Conservation (phyloP, 1,140 invertebrate genomes). For the Caenorhabditis latens region DNA sequence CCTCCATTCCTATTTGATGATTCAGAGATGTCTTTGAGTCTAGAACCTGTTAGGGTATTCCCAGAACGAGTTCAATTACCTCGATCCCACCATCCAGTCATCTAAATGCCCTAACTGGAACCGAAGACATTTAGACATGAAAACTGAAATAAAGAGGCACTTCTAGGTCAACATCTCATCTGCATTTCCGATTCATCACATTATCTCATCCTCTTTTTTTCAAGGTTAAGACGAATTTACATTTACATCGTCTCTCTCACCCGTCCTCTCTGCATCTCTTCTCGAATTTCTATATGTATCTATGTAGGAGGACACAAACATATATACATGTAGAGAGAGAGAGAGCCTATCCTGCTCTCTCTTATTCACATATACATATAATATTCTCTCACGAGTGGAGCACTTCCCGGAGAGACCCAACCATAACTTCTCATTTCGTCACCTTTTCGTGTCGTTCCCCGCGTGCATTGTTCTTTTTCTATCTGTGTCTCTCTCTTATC, state of each 20-base stretch:
- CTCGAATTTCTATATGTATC: slow-evolving; percentile 14
- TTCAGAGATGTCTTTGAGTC: too few species aligned
- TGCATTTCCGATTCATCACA: slow-evolving; percentile 36
- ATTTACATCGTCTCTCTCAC: neutral
- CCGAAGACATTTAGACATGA: neutral
- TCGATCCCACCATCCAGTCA: neutral
- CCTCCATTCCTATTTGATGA: too few species aligned
- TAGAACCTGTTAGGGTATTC: too few species aligned
- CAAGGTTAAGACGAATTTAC: slow-evolving; percentile 13
- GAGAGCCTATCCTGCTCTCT: neutral
- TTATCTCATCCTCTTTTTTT: slow-evolving; percentile 10
- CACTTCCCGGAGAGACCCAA: neutral
- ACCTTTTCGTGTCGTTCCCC: slow-evolving; percentile 13
- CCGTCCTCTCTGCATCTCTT: neutral
- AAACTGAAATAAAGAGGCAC: neutral
- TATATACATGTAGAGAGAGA: neutral
- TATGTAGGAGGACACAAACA: neutral
- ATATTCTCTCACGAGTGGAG: neutral
- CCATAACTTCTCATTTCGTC: slow-evolving; percentile 13
- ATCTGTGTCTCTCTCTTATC: neutral
- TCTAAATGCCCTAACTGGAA: neutral
- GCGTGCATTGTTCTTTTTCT: slow-evolving; percentile 21
- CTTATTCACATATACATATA: neutral
- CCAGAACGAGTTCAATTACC: neutral
- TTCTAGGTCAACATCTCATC: slow-evolving; percentile 2